Evolutionary conservation across 1,140 invertebrate species (phyloP), one percentile per base, ranked within the genome.

Genomic region (Pachypsylla venusta): DNA sequence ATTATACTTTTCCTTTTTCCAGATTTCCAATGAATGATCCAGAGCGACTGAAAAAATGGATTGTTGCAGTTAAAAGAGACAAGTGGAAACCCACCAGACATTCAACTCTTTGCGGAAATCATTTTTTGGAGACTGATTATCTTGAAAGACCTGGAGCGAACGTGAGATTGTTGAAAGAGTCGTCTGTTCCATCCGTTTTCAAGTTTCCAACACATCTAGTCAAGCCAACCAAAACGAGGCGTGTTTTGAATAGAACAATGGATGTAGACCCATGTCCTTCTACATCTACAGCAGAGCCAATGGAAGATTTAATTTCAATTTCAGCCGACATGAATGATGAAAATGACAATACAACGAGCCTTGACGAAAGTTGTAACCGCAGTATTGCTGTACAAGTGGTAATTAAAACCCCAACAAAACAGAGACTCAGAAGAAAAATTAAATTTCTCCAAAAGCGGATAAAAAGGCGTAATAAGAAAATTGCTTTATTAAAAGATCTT

Each of bases 31-130:
- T 7, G 30, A 35, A 56, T n/a, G 24, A 56, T 27, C 7, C 7
- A 27, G 20, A 5, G 25, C 54, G 12, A 12, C 25, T 22, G 14
- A 22, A 56, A 5, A 27, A 22, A 56, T 56, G 54, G 54, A 27
- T 56, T 56, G 14, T 20, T 22, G 54, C 54, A 22, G 12, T 56
- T 5, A 13, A 25, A 27, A 22, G 54, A 19, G 25, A 56, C 4
- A 56, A 56, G 4, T 56, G 54, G 54, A 25, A n/a, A 12, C 54
- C 54, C 4, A 56, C 19, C 19, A 56, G 19, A 27, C 14, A 56
- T 26, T 20, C n/a, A 10, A 25, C 10, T 4, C 5, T 56, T 19
- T 56, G 54, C 25, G 12, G n/a, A 12, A 19, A 5, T 14, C 54
- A 56, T 56, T 56, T 53, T n/a, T 10, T 10, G 30, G 7, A 7